Base-by-base conservation (phyloP, 2,113 vertebrate genomes). In the Grus americana region DNA sequence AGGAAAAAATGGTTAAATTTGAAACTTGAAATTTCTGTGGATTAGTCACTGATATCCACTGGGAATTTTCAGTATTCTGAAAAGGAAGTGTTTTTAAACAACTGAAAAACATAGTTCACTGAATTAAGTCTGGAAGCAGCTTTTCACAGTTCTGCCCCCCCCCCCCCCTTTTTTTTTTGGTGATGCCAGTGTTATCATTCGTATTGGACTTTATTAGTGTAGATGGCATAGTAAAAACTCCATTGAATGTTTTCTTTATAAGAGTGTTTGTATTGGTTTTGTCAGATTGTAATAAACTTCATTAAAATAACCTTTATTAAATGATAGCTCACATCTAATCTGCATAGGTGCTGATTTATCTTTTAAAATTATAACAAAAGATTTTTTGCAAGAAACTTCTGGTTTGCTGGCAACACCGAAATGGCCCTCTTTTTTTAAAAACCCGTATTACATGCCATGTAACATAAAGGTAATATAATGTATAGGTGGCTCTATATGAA, bases 61-160 rank as follows among this genome's bases (percentile, higher is more conserved):
- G 92, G 78, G 93, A 89, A 72, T 71, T 87, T 63, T 95, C 46
- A 80, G 73, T 76, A 19, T 93, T 62, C 67, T 84, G 73, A 68
- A 92, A 84, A 93, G 80, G 76, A 91, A 95, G 72, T 76, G 58
- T 79, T 92, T 89, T 92, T 57, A 91, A 93, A 86, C 36, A 81
- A 65, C 40, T 65, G 57, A 46, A 89, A 88, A 93, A 65, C 44
- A 36, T 3, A 57, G 30, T 66, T 87, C 4, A 10, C 32, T 59
- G 49, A 85, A 9, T 50, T 44, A 68, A 72, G 21, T 70, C 54
- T 94, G 58, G 49, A 73, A 85, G 42, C n/a, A 79, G 58, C 29
- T 95, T 86, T 94, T 72, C 40, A 59, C 17, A 42, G 9, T 70
- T 79, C 40, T 42, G 40, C 40, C 7, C 12, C 5, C 5, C 4